A percentile compares a stretch with the other conserved stretches of the same genome.
These are phyloP conservation scores for Hyaena hyaena DNA, from an alignment of 2,113 vertebrate species.

Conservation along the genomic window DNA sequence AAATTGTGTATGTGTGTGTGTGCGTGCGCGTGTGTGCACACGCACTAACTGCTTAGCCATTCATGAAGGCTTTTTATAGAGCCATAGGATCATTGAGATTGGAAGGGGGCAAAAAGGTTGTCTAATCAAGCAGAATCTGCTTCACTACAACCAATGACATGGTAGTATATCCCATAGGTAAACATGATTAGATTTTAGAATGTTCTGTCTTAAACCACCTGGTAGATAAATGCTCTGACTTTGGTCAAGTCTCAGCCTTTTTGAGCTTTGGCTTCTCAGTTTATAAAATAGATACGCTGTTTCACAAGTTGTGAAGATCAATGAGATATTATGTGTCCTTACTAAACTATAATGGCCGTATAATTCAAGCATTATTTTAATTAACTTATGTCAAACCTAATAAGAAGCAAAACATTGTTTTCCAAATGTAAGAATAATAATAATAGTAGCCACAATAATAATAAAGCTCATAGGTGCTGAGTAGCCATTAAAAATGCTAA, in stretches of 20 bases:
- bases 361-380: neutral
- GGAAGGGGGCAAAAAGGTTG: neutral
- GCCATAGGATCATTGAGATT: neutral
- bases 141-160: neutral
- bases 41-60: neutral
- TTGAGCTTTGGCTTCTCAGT: neutral
- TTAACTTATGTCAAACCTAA: neutral
- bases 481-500: neutral
- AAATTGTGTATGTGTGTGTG: neutral
- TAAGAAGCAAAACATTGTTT: slow-evolving; percentile 7
- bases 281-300: neutral
- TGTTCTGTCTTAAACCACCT: neutral
- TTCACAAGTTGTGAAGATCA: neutral
- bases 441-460: neutral
- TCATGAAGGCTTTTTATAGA: neutral
- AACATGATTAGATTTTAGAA: neutral
- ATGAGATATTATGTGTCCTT: neutral
- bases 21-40: neutral
- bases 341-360: neutral
- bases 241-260: neutral
- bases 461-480: neutral
- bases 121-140: neutral
- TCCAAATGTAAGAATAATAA: neutral
- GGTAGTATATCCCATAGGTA: neutral
- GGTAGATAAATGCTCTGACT: neutral